Evolutionary conservation across 2,113 vertebrate genomes (phyloP), one percentile per base, ranked within the genome.

Genomic region (Harpagus bidentatus): DNA sequence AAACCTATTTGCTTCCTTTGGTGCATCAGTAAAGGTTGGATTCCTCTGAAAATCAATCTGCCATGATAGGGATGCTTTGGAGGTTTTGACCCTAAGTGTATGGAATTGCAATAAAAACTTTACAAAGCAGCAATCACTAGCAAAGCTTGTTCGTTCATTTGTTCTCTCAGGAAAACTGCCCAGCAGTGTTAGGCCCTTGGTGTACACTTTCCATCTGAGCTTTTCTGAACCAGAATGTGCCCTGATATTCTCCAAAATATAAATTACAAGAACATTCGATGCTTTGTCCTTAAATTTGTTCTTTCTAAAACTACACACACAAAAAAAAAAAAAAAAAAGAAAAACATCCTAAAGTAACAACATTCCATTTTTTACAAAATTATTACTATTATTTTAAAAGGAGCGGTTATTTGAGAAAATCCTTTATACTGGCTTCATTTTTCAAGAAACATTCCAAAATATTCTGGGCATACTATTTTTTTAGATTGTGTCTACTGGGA

Each of bases 351-450:
- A 55, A 58, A 78, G 28, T 23, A 67, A 56, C 20, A 40, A 12
- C 45, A 36, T 76, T 72, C 7, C 22, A 16, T 9, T 58, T n/a
- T 94, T 93, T 43, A 42, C 5, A 14, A 29, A 58, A 6, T 61
- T 43, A 36, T 72, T 73, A 23, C 25, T 89, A 65, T 79, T 70
- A 70, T 93, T 95, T 97, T 11, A 29, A 94, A 94, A 69, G 29
- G 17, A 85, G 4, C 2, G 47, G 34, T 95, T 95, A 43, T 90
- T 96, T 98, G 63, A 67, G 50, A 83, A 97, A 95, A 84, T 66
- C 26, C 74, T 96, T 95, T 88, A 47, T 23, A 79, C 10, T 74
- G 86, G 56, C 40, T 82, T 73, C 17, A 71, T 91, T 84, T 86
- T 93, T 96, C n/a, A 52, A 82, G 48, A 91, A 82, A 21, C 28